Conservation (phyloP, 2,888 invertebrate genomes). For the Pandemis corylana region DNA sequence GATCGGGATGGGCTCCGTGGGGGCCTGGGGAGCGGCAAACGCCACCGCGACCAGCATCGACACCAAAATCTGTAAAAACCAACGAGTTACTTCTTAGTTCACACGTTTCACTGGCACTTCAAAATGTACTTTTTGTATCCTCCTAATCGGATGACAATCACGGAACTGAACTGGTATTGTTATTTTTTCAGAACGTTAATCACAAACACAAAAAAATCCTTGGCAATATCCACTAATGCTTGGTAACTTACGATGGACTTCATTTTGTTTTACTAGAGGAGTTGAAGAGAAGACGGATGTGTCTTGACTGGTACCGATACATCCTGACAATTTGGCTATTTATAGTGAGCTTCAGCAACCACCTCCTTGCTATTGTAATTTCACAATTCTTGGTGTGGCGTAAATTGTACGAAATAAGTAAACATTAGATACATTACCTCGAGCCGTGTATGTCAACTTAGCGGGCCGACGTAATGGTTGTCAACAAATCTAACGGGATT, state of each 20-base stretch:
- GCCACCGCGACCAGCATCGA: constrained; percentile 68
- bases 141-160: constrained; percentile 38
- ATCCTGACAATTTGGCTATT: constrained; percentile 76
- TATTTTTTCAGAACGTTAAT: constrained; percentile 11
- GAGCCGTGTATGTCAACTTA: constrained; percentile 72
- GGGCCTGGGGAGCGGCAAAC: constrained; percentile 71
- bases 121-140: constrained; percentile 19
- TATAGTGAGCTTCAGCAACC: constrained; percentile 72
- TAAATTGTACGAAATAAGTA: constrained; percentile 82
- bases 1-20: constrained; percentile 79
- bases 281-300: constrained; percentile 58
- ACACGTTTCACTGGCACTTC: constrained; percentile 18
- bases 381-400: constrained; percentile 76
- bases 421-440: constrained; percentile 80
- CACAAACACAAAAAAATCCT: constrained; percentile 38
- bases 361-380: constrained; percentile 74
- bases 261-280: constrained; percentile 69
- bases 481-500: constrained; percentile 75
- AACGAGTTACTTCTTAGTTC: not conserved
- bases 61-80: constrained; percentile 68
- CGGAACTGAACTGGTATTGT: constrained; percentile 47
- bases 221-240: constrained; percentile 43
- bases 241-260: constrained; percentile 75
- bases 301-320: constrained; percentile 69
- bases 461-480: constrained; percentile 72